Evolutionary conservation across 2,113 vertebrate species (phyloP).

Genomic region (Notechis scutatus): DNA sequence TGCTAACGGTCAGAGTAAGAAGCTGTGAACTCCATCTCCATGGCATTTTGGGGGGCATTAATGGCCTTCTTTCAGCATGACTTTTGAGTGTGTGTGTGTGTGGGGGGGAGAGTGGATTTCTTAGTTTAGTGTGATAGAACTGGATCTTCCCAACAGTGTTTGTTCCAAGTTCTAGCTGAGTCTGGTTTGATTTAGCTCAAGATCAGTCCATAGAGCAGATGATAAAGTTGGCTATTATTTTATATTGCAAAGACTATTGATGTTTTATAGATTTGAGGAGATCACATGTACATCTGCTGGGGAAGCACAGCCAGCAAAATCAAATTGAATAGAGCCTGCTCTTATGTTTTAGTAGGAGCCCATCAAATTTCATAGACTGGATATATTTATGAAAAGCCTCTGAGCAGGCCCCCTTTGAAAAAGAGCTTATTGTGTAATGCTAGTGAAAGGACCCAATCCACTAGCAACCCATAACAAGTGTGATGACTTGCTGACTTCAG

Average conservation of each 20-base stretch:
- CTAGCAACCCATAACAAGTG: constrained; percentile 35
- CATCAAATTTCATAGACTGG: background rate
- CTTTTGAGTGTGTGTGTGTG: background rate
- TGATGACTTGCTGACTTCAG: constrained; percentile 34
- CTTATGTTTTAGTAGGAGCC: background rate
- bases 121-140: background rate
- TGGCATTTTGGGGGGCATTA: background rate
- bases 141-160: background rate
- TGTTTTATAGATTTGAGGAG: background rate
- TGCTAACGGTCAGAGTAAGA: background rate
- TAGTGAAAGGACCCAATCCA: constrained; percentile 32
- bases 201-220: background rate
- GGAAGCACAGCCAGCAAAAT: background rate
- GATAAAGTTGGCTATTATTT: background rate
- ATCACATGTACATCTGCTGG: background rate
- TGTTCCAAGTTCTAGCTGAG: background rate
- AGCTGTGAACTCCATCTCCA: background rate
- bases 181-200: background rate
- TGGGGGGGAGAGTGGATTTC: background rate
- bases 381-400: constrained; percentile 12
- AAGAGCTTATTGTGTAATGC: constrained; percentile 19
- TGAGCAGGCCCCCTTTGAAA: constrained; percentile 18
- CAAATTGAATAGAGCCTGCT: background rate
- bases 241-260: background rate
- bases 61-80: background rate